Conservation (phyloP, 2,888 invertebrate genomes). For the Ennomos fuscantarius region DNA sequence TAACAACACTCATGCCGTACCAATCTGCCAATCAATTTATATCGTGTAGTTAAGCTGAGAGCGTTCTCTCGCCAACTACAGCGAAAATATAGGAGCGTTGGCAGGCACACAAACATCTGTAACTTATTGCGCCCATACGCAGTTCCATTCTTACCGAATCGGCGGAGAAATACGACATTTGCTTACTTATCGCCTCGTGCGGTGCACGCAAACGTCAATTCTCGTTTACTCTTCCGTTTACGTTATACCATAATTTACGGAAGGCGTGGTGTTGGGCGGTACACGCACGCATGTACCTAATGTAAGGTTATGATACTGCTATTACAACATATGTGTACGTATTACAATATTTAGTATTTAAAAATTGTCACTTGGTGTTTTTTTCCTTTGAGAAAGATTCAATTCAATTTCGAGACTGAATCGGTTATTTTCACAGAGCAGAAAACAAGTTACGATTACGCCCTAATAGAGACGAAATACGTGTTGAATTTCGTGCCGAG, state of each 20-base stretch:
- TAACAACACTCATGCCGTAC: constrained; percentile 36
- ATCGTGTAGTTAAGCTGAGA: constrained; percentile 31
- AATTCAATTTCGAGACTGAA: no score
- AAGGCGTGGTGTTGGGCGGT: constrained; percentile 26
- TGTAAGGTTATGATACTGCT: constrained; percentile 3
- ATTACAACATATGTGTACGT: no score
- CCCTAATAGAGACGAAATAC: no score
- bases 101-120: constrained; percentile 38
- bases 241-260: constrained; percentile 37
- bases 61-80: constrained; percentile 22
- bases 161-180: constrained; percentile 37
- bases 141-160: constrained; percentile 29
- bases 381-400: background rate
- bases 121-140: constrained; percentile 36
- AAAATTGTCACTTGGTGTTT: no score
- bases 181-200: constrained; percentile 39
- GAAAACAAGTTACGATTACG: no score
- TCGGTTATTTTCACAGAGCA: no score
- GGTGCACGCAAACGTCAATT: constrained; percentile 38
- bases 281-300: constrained; percentile 12
- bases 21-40: constrained; percentile 36
- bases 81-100: constrained; percentile 29
- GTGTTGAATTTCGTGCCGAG: no score
- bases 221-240: constrained; percentile 40
- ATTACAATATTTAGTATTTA: no score